These are phyloP conservation scores for Megalops atlanticus DNA, from an alignment of 2,113 vertebrate genomes.

Conservation along the genomic window DNA sequence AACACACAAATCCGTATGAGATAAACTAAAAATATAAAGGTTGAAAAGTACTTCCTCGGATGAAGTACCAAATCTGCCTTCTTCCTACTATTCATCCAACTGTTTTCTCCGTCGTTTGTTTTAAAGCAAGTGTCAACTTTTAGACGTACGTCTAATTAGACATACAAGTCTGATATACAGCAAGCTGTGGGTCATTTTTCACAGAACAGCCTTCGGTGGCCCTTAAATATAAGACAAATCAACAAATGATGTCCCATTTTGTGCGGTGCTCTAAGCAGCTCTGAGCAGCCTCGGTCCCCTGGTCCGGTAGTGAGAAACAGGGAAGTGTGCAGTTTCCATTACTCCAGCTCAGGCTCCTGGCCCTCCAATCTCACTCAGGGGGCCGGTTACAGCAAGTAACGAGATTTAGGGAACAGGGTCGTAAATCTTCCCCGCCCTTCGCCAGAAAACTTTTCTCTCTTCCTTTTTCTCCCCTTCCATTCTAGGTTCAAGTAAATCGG, in stretches of 20 bases:
- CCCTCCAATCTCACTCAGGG: conserved; percentile 63
- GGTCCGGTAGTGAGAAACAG: conserved; percentile 10
- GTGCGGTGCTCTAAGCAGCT: not conserved
- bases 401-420: conserved; percentile 62
- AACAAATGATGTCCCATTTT: not conserved
- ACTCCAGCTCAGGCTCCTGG: conserved; percentile 58
- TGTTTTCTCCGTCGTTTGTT: not conserved
- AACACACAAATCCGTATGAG: too few relatives aligned
- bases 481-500: conserved; percentile 43
- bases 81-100: not conserved
- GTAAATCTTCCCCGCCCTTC: conserved; percentile 64
- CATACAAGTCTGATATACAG: not conserved
- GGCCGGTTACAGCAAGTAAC: conserved; percentile 71
- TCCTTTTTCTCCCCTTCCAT: conserved; percentile 35
- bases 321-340: conserved; percentile 70
- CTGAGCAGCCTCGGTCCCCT: not conserved
- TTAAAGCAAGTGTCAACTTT: not conserved
- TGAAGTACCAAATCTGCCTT: too few relatives aligned
- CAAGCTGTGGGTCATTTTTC: not conserved
- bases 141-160: not conserved
- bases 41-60: too few relatives aligned
- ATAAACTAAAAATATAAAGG: too few relatives aligned
- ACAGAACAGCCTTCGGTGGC: not conserved
- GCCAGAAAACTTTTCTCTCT: conserved; percentile 44
- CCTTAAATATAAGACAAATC: not conserved